Base-by-base conservation (phyloP, 2,113 vertebrate genomes). In the Vimba vimba region DNA sequence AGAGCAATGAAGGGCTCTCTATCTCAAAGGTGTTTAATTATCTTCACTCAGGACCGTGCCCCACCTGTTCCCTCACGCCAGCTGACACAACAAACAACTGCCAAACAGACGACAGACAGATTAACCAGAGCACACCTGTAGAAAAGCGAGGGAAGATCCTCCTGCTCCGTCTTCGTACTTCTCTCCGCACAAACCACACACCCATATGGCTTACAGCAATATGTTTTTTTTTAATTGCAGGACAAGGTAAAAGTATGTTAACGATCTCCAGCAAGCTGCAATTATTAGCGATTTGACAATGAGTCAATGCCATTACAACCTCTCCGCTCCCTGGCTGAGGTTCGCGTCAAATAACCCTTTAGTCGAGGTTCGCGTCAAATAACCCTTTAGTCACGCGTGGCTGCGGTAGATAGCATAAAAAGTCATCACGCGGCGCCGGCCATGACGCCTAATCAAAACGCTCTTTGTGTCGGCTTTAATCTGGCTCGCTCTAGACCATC, bases 21-120 rank as follows among this genome's bases (percentile, higher is more conserved):
- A 91, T 94, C 92, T 92, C 85, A 4, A 78, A 93, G 90, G 91
- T 93, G 93, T 93, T 94, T 94, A 94, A 94, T 94, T 93, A 93
- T 95, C 91, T 92, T 91, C 89, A 89, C 90, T 92, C 93, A 92
- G 91, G 90, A 91, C 88, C 84, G 83, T 73, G 81, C 89, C 91
- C 93, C 94, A 95, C 94, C 94, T 94, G 93, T 91, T 93, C 91
- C 12, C 87, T 89, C 79, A 73, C 23, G 60, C 85, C 88, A 83
- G 86, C 74, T 94, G 93, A 93, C 92, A 93, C 86, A 21, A 62
- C 60, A 47, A 89, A 89, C 86, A 85, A 89, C 62, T 85, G 92
- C 91, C 92, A 92, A 60, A 91, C 88, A 77, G 87, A 84, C 83
- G 77, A 92, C 90, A 90, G 90, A 82, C 59, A 77, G 69, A 82